Base-by-base conservation (phyloP, 2,113 vertebrate species). In the Calonectris borealis region DNA sequence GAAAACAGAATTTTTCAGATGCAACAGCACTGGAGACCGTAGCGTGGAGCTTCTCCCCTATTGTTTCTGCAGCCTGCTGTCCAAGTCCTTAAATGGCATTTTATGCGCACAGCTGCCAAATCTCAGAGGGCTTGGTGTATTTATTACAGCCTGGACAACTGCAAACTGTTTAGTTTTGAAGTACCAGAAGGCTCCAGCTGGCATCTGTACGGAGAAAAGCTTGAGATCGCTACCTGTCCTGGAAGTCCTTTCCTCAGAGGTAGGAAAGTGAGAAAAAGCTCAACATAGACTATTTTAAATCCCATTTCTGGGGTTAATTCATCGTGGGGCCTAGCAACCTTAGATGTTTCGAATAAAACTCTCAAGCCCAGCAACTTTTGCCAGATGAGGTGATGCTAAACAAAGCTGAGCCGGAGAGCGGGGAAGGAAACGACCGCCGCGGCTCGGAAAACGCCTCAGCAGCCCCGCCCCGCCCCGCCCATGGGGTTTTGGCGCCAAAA, bases 361-460 rank as follows among this genome's bases (percentile, higher is more conserved):
- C n/a, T 4, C 26, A 3, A 4, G 4, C 15, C 9, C 11, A 2
- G 8, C 9, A 21, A 2, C 11, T 29, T 10, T 3, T 7, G 1
- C 21, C 17, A 3, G 14, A 31, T 2, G 44, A 9, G 9, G 4
- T 1, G 16, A 3, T 18, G 1, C 8, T 2, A 0, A 4, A 2
- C 2, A 1, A 4, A 3, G 4, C 42, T 2, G 31, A 2, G 6
- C 15, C 10, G 6, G 4, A 9, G 1, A 6, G 13, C 69, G 2
- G 1, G 0, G 38, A 20, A 1, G 7, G 5, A 5, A 12, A 2
- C 24, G 1, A 2, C 18, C 5, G 2, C 3, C 12, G 9, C 65
- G 1, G 2, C 22, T 1, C 34, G 0, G 6, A 2, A 4, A 5
- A 1, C 22, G 15, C 60, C 44, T 29, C 68, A 32, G 16, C 10